Percentiles rank a stretch among this genome's conserved stretches.
Evolutionary conservation across 2,888 invertebrate genomes (phyloP).

Genomic region (Baronia brevicornis): DNA sequence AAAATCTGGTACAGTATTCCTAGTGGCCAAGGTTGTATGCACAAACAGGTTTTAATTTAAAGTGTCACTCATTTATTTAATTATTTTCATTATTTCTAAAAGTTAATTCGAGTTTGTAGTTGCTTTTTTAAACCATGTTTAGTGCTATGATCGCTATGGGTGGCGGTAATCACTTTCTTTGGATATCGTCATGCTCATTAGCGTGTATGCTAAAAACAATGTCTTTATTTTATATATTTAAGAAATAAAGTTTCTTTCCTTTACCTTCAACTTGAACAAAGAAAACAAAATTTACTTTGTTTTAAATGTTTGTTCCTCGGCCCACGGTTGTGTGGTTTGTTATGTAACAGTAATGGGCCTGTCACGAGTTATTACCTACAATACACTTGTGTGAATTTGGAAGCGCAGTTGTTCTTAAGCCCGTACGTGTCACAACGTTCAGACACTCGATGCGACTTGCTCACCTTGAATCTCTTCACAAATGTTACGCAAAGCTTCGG

Average conservation of each 20-base stretch:
- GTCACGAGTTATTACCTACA: not conserved
- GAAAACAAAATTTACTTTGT: too few relatives aligned
- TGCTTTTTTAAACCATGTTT: too few relatives aligned
- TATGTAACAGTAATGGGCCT: constrained; percentile 9
- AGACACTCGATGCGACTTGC: constrained; percentile 41
- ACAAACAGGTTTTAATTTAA: not conserved
- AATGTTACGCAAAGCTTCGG: constrained; percentile 42
- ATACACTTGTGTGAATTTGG: constrained; percentile 6
- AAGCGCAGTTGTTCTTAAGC: constrained; percentile 18
- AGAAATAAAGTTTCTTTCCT: too few relatives aligned
- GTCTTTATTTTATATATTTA: not conserved
- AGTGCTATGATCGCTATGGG: too few relatives aligned
- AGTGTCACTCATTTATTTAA: too few relatives aligned
- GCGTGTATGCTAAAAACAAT: not conserved
- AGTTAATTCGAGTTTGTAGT: too few relatives aligned
- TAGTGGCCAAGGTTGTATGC: not conserved
- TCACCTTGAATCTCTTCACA: constrained; percentile 63
- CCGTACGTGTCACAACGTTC: constrained; percentile 20
- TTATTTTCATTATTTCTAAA: too few relatives aligned
- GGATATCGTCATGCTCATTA: not conserved
- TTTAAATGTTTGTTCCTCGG: not conserved
- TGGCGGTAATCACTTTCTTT: too few relatives aligned
- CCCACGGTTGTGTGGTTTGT: constrained; percentile 2
- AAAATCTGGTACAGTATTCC: not conserved
- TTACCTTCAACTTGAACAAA: too few relatives aligned